These are phyloP conservation scores for Drosophila recens DNA, from an alignment of 2,888 invertebrate genomes.

Conservation along the genomic window DNA sequence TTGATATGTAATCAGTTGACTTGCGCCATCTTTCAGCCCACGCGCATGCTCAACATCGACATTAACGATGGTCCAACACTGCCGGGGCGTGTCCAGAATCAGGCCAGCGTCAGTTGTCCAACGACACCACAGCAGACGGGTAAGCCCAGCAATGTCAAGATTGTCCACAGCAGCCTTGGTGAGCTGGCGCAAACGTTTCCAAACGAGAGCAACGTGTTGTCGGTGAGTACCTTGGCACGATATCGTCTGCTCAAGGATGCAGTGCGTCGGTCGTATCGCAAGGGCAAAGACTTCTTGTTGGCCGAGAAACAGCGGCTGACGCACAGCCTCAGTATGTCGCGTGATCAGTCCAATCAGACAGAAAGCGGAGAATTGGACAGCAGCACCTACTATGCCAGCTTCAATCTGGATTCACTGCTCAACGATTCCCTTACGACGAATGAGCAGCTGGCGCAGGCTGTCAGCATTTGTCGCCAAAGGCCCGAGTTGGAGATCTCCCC, in stretches of 20 bases:
- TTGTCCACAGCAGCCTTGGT: slow-evolving; percentile 52
- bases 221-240: slow-evolving; percentile 69
- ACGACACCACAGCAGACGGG: slow-evolving; percentile 64
- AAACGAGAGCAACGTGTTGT: slow-evolving; percentile 58
- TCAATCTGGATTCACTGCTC: slow-evolving; percentile 77
- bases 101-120: slow-evolving; percentile 68
- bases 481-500: slow-evolving; percentile 85
- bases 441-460: slow-evolving; percentile 85
- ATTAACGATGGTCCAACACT: slow-evolving; percentile 51
- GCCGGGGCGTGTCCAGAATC: slow-evolving; percentile 27
- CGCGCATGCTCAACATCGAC: slow-evolving; percentile 57
- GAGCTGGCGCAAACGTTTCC: slow-evolving; percentile 55
- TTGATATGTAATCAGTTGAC: slow-evolving; percentile 34
- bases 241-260: slow-evolving; percentile 81
- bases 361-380: slow-evolving; percentile 65
- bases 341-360: slow-evolving; percentile 66
- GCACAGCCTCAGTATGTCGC: slow-evolving; percentile 64
- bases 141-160: slow-evolving; percentile 8
- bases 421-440: slow-evolving; percentile 70
- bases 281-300: slow-evolving; percentile 78
- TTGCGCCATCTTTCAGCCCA: slow-evolving; percentile 63
- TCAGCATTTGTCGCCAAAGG: slow-evolving; percentile 85
- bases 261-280: slow-evolving; percentile 82
- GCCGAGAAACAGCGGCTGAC: slow-evolving; percentile 77
- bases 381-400: slow-evolving; percentile 60